Evolutionary conservation across 2,797 vertebrate species (phyloP), one percentile per base, ranked within the genome.

Genomic region (Microtus obscurus): DNA sequence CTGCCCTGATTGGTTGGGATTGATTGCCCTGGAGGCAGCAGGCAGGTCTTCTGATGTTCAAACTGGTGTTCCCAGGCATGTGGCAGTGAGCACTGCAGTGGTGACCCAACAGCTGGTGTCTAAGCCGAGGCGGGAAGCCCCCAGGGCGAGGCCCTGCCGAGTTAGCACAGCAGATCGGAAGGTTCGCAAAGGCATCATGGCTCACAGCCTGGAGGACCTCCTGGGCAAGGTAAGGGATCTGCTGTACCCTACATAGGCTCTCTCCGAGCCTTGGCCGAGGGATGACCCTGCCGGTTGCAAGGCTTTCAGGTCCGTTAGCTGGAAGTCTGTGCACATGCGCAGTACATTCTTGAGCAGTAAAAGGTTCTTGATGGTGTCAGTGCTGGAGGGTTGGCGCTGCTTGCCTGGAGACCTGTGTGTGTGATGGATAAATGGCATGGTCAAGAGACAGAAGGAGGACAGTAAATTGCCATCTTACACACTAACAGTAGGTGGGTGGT

Each of bases 161-260:
- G 96, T 97, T 9, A 97, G 93, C 97, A 96, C 74, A 0, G 95
- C 85, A 0, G 96, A 97, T 77, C 99, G 99, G 79, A 99, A 99
- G 3, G 5, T 99, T 96, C 99, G 99, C 95, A 99, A 99, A 96
- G 99, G 99, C 3, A 95, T 99, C 93, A 98, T 99, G 98, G 99
- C 99, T 0, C 98, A 98, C 2, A 97, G 98, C 10, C 98, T 99
- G 0, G 87, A 94, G 0, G 99, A 99, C 93, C 98, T 99, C 87
- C 97, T 98, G 11, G 93, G 90, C 98, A 99, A 99, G 99, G 99
- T 99, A 93, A 98, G 98, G 43, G 11, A 4, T 0, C 56, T 3
- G 2, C 45, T 48, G 14, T 1, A 5, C 48, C 17, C 56, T 13
- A 4, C 53, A 8, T 3, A 2, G 19, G 17, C 23, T 45, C 25